Evolutionary conservation across 2,888 invertebrate genomes (phyloP).

Genomic region (Resseliella maxima): DNA sequence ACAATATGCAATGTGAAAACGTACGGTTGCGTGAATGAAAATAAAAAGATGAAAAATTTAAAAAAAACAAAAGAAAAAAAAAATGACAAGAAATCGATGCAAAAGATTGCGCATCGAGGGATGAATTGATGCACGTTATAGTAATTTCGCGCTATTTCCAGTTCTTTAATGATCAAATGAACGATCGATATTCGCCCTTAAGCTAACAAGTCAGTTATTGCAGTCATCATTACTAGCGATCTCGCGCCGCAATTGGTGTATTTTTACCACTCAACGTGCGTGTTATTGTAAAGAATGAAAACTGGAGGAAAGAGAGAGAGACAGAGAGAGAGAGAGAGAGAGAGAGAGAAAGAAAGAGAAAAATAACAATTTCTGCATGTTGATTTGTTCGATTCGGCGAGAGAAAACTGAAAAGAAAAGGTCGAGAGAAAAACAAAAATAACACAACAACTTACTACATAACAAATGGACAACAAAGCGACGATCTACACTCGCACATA

Average conservation of each 20-base stretch:
- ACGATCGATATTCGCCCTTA: conserved; percentile 49
- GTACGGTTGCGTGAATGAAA: background rate
- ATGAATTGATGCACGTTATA: conserved; percentile 38
- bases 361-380: conserved; percentile 2
- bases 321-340: no score
- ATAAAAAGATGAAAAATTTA: conserved; percentile 19
- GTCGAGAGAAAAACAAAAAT: background rate
- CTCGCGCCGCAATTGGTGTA: background rate
- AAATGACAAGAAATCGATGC: background rate
- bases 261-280: conserved; percentile 25
- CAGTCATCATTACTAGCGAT: background rate
- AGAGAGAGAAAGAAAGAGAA: background rate
- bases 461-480: background rate
- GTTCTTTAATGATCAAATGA: conserved; percentile 49
- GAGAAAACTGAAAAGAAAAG: background rate
- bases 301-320: no score
- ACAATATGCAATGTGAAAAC: conserved; percentile 25
- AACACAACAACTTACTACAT: background rate
- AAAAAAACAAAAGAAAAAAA: background rate
- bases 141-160: conserved; percentile 23
- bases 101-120: conserved; percentile 49
- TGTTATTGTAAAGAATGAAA: no score
- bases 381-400: conserved; percentile 6
- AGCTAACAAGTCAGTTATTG: conserved; percentile 50
- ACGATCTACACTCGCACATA: background rate